A percentile compares a stretch with the other conserved stretches of the same genome.
phyloP scores from a whole-genome alignment of 2,797 vertebrate species.

The Manis crassicaudata region DNA sequence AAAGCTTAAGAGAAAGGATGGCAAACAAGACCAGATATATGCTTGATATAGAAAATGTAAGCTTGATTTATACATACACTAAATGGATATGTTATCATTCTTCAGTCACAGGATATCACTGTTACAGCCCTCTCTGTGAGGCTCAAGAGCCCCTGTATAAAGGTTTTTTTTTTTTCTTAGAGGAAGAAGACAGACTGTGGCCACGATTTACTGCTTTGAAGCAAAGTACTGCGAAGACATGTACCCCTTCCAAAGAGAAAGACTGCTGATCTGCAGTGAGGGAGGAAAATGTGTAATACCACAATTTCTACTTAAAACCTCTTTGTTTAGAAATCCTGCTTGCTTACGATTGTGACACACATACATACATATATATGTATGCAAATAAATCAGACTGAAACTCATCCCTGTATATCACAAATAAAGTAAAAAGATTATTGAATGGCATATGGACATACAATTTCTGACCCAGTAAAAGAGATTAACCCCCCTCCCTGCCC shows the following conservation, averaged over 20 bases:
- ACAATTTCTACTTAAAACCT: neutral
- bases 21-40: neutral
- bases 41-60: neutral
- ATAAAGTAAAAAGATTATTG: neutral
- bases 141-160: neutral
- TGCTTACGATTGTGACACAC: neutral
- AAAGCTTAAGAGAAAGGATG: neutral
- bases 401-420: neutral
- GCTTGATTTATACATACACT: neutral
- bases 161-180: neutral
- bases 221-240: neutral
- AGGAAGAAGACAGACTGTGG: neutral
- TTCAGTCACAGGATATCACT: neutral
- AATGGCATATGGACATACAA: neutral
- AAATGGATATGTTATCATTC: neutral
- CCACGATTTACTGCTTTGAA: constrained; percentile 1
- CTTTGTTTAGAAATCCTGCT: neutral
- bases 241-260: neutral
- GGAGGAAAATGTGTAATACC: neutral
- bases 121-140: neutral
- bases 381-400: neutral
- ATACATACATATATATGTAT: neutral
- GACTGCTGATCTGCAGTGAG: neutral
- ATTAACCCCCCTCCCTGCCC: neutral
- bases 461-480: neutral